Evolutionary conservation across 2,888 invertebrate genomes (phyloP), one percentile per base, ranked within the genome.

Genomic region (Steinernema carpocapsae): DNA sequence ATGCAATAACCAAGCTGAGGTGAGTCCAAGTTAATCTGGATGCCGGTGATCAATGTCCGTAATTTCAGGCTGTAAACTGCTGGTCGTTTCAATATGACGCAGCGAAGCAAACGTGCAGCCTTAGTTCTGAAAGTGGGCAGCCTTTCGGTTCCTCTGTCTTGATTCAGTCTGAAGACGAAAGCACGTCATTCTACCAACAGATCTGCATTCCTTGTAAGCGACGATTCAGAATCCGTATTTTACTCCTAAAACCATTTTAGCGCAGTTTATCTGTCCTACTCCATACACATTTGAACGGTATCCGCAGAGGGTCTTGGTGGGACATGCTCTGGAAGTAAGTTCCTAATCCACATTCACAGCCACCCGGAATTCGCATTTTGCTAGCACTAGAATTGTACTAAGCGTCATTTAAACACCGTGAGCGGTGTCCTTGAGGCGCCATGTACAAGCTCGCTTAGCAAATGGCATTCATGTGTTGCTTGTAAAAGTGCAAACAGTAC

Each of bases 51-150:
- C 6, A 14, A 4, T 22, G 24, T 46, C 37, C 70, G 12, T 12
- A 70, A 10, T 17, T 48, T 64, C 37, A 82, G 82, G 78, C 78
- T 0, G 76, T 81, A 45, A 71, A 79, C 22, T 86, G 86, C 76
- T 77, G 78, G 26, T 82, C 85, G n/a, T 86, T 86, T 75, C 84
- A 85, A 64, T 86, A 86, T 80, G 83, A 86, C 70, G 80, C 85
- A 0, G 81, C 78, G 0, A 72, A 74, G 22, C 83, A 83, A 52
- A 83, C 80, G 70, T 86, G 86, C 71, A 79, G 83, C 12, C 77
- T 83, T 64, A 84, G 83, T 64, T 72, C 77, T 1, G 80, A 77
- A 56, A 77, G 80, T 56, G 84, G 82, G 1, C 85, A 84, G 64
- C 85, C 85, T 45, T 82, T 85, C 70, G 84, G 84, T 1, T 79